These are phyloP conservation scores for Xenentodon cancila DNA, from an alignment of 2,797 vertebrate genomes.

Conservation along the genomic window DNA sequence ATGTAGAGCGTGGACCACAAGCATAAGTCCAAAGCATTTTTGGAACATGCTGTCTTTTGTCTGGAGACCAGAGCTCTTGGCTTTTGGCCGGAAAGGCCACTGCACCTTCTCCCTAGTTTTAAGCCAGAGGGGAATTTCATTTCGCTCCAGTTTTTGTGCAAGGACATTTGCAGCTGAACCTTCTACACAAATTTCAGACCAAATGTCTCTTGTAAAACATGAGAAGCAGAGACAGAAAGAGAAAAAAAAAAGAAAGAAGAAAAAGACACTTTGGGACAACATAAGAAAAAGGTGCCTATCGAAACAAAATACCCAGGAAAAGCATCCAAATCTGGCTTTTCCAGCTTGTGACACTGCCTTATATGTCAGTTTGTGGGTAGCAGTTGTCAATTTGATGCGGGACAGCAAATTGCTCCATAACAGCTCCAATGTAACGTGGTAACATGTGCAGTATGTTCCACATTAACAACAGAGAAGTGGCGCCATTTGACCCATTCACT, in stretches of 20 bases:
- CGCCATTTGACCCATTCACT: constrained; percentile 34
- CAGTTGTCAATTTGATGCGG: constrained; percentile 32
- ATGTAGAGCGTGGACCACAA: constrained; percentile 50
- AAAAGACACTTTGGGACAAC: constrained; percentile 27
- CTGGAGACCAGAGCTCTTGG: constrained; percentile 65
- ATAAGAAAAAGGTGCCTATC: constrained; percentile 1
- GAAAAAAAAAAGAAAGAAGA: not conserved
- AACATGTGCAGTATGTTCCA: constrained; percentile 18
- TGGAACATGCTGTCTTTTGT: constrained; percentile 62
- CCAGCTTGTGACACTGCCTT: constrained; percentile 34
- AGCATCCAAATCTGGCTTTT: constrained; percentile 18
- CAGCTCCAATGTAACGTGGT: constrained; percentile 31
- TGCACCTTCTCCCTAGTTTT: constrained; percentile 49
- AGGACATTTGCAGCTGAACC: constrained; percentile 75
- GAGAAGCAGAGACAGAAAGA: constrained; percentile 19
- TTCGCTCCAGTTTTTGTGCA: constrained; percentile 56
- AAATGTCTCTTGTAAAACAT: constrained; percentile 51
- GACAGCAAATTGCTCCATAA: constrained; percentile 23
- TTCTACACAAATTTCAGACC: constrained; percentile 55
- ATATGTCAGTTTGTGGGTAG: constrained; percentile 22
- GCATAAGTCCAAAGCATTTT: constrained; percentile 59
- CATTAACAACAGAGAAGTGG: constrained; percentile 33
- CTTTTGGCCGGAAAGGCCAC: constrained; percentile 55
- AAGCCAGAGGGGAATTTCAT: constrained; percentile 66
- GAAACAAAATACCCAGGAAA: constrained; percentile 31